Evolutionary conservation across 2,888 invertebrate species (phyloP).

Genomic region (Conchocele bisecta): DNA sequence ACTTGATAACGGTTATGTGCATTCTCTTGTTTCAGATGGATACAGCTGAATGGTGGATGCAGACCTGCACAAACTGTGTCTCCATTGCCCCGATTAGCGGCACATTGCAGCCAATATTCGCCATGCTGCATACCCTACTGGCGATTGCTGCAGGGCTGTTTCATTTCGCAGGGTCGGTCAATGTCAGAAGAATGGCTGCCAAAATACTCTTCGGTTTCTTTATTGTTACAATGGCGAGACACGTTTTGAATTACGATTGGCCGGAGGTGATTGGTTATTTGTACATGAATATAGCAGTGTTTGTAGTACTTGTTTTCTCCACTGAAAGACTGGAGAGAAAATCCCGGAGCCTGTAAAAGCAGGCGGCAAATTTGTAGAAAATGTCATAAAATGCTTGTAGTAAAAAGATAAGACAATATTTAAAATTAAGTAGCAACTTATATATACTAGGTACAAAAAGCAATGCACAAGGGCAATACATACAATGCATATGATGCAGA

Average conservation of each 20-base stretch:
- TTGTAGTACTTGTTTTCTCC: constrained; percentile 19
- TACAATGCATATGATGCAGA: too few relatives aligned
- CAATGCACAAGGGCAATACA: too few relatives aligned
- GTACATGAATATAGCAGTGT: constrained; percentile 18
- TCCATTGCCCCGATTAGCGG: constrained; percentile 5
- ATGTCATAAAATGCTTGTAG: too few relatives aligned
- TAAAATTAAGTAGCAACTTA: too few relatives aligned
- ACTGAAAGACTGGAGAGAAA: background rate
- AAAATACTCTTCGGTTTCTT: constrained; percentile 11
- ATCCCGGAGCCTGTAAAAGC: background rate
- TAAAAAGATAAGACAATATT: too few relatives aligned
- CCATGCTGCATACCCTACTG: constrained; percentile 6
- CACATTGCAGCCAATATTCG: background rate
- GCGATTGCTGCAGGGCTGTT: constrained; percentile 2
- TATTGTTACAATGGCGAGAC: constrained; percentile 15
- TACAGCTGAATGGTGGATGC: constrained; percentile 17
- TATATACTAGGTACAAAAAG: too few relatives aligned
- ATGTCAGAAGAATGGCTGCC: constrained; percentile 14
- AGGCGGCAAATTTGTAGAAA: too few relatives aligned
- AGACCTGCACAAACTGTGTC: constrained; percentile 15
- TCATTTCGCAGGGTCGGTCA: constrained; percentile 5
- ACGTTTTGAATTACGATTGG: constrained; percentile 8
- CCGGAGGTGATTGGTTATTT: constrained; percentile 12
- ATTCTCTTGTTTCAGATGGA: constrained; percentile 12
- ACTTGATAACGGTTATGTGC: background rate